Conservation (phyloP, 2,888 invertebrate genomes). For the Agrotis clavis region DNA sequence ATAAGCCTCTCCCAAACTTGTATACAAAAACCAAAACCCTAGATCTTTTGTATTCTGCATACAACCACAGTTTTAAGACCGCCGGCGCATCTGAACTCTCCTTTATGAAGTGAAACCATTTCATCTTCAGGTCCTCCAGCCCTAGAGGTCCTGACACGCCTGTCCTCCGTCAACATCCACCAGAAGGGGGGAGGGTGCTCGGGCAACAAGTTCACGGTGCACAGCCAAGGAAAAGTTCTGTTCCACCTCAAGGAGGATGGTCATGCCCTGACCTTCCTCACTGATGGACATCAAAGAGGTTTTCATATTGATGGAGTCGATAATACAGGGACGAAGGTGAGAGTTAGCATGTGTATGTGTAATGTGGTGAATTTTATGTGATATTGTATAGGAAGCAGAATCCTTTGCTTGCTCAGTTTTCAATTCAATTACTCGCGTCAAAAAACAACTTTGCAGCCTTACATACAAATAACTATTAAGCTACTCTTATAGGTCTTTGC, state of each 20-base stretch:
- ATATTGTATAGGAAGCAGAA: too few relatives aligned
- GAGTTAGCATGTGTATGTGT: conserved; percentile 4
- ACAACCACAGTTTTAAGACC: not conserved
- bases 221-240: conserved; percentile 16
- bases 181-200: conserved; percentile 25
- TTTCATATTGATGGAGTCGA: conserved; percentile 44
- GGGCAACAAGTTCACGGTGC: conserved; percentile 44
- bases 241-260: conserved; percentile 43
- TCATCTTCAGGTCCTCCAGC: conserved; percentile 7
- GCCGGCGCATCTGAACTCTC: not conserved
- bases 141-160: conserved; percentile 17
- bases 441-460: too few relatives aligned
- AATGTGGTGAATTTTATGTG: not conserved
- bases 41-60: not conserved
- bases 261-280: conserved; percentile 27
- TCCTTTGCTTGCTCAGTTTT: too few relatives aligned
- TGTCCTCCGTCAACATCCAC: conserved; percentile 13
- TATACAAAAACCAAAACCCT: too few relatives aligned
- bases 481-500: too few relatives aligned
- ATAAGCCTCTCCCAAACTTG: not conserved
- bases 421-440: too few relatives aligned
- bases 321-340: conserved; percentile 29
- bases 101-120: not conserved
- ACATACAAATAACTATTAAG: too few relatives aligned
- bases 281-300: conserved; percentile 18